Base-by-base conservation (phyloP, 2,797 vertebrate genomes). In the Betta splendens region DNA sequence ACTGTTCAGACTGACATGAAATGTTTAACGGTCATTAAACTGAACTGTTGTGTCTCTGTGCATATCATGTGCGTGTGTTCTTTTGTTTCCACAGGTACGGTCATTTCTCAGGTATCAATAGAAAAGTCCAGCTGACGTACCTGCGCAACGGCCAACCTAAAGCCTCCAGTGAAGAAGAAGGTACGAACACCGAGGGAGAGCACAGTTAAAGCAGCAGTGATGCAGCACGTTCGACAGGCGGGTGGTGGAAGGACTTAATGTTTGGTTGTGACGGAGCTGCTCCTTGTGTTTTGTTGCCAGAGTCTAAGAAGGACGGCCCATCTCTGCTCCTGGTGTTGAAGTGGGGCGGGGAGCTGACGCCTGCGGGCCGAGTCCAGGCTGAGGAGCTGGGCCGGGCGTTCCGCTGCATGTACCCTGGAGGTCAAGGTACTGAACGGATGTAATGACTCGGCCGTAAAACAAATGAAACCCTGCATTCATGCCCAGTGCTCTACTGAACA, bases 371-470 rank as follows among this genome's bases (percentile, higher is more conserved):
- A 9, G 96, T 98, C 13, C 96, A 98, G 89, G 95, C 97, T 0
- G 96, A 99, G 75, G 95, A 99, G 79, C 93, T 99, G 83, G 97
- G 97, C 1, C 69, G 96, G 39, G 97, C 97, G 48, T 99, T 99
- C 66, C 94, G 97, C 76, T 98, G 96, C 89, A 98, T 99, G 97
- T 99, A 99, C 71, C 97, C 97, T 0, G 96, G 97, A 80, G 97
- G 97, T 42, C 96, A 98, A 93, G 97, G 97, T 98, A 87, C 32
- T 25, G 15, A 3, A 13, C 31, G 26, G n/a, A n/a, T n/a, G n/a
- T n/a, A n/a, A n/a, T n/a, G n/a, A n/a, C n/a, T n/a, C n/a, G n/a
- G n/a, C n/a, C n/a, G n/a, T n/a, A n/a, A n/a, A n/a, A n/a, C n/a
- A n/a, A n/a, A n/a, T n/a, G n/a, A n/a, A n/a, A n/a, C n/a, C n/a